phyloP scores from a whole-genome alignment of 1,140 invertebrate genomes.

The Aphaenogaster ashmeadi region DNA sequence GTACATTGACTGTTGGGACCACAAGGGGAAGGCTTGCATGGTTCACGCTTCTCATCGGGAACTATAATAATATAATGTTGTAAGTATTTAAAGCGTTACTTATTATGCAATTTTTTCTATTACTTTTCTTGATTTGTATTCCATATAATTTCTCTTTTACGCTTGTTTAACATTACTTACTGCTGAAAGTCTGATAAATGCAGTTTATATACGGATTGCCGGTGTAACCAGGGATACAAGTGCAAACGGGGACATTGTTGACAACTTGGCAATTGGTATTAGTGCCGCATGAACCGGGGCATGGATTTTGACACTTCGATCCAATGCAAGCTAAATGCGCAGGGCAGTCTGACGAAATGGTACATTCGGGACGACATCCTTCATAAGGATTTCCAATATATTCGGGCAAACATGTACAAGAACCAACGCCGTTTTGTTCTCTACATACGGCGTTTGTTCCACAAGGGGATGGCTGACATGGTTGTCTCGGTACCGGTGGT shows the following conservation, averaged over 20 bases:
- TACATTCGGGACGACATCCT: constrained; percentile 92
- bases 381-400: constrained; percentile 92
- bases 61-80: constrained; percentile 35
- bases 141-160: neutral
- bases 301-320: constrained; percentile 92
- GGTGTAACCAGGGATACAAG: constrained; percentile 90
- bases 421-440: constrained; percentile 89
- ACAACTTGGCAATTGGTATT: constrained; percentile 93
- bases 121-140: neutral
- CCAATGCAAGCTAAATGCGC: constrained; percentile 91
- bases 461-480: constrained; percentile 91
- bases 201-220: constrained; percentile 92
- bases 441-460: constrained; percentile 92
- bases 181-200: constrained; percentile 82
- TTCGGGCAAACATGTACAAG: constrained; percentile 91
- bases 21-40: constrained; percentile 92
- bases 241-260: constrained; percentile 92
- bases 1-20: constrained; percentile 93
- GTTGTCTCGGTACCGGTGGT: constrained; percentile 80
- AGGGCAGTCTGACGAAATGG: constrained; percentile 91
- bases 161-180: constrained; percentile 76
- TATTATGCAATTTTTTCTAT: neutral
- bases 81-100: neutral
- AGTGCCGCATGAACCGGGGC: constrained; percentile 91
- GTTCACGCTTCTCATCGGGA: constrained; percentile 81